Evolutionary conservation across 2,113 vertebrate genomes (phyloP), one percentile per base, ranked within the genome.

Genomic region (Nerophis lumbriciformis): DNA sequence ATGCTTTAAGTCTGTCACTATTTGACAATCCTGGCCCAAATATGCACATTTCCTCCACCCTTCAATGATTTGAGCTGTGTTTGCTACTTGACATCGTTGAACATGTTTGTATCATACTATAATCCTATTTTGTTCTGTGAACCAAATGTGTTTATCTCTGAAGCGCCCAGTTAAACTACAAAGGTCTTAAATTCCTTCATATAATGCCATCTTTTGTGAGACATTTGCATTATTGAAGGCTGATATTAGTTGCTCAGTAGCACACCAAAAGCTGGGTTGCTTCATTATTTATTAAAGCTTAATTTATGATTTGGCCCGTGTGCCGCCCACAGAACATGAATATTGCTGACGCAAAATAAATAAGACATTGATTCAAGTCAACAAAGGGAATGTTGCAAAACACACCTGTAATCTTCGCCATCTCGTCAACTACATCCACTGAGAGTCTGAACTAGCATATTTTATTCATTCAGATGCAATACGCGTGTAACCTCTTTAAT

Each of bases 381-480:
- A 37, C 58, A 36, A 10, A 48, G 35, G 58, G 5, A 44, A 45
- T 49, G 35, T n/a, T 37, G 1, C 8, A 60, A 48, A 59, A 21
- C 28, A 28, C 14, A 59, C 11, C 42, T 9, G 42, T 35, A 15
- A 49, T 48, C 21, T 48, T 49, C 28, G 9, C 14, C 3, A 8
- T 9, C 12, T 59, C 35, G 28, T 36, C 36, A 39, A 53, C 6
- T 65, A 6, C 6, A 45, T 45, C 42, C 2, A 5, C 13, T 52
- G 45, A 49, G 10, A 38, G 28, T 48, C 14, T 19, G 48, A n/a
- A 28, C 51, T 28, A 10, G 19, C 35, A 15, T 8, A n/a, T 37
- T 39, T 47, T 53, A 16, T 44, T 59, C 53, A 53, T 59, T 76
- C 8, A 65, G 53, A 75, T 52, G 49, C 67, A 69, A 14, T 45